A percentile compares a stretch with the other conserved stretches of the same genome.
These are phyloP conservation scores for Coecobrya sp. DNA, from an alignment of 2,888 invertebrate genomes.

Conservation along the genomic window DNA sequence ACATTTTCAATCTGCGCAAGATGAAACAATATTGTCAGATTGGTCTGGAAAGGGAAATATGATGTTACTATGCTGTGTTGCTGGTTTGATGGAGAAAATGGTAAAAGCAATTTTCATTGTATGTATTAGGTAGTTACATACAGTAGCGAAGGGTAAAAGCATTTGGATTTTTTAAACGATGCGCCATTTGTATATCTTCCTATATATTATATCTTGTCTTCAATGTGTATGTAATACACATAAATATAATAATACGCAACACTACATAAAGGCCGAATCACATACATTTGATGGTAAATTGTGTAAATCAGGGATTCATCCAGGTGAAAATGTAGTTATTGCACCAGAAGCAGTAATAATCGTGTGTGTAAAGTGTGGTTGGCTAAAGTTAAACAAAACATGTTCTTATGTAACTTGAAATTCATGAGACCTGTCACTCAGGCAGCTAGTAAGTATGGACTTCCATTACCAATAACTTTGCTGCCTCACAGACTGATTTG, in stretches of 20 bases:
- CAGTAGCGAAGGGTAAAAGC: neutral
- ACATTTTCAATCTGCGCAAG: constrained; percentile 42
- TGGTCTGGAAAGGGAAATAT: neutral
- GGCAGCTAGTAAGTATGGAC: neutral
- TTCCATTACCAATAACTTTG: constrained; percentile 44
- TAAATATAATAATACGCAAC: too few species aligned
- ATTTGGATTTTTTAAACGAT: constrained; percentile 24
- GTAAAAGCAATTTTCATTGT: constrained; percentile 34
- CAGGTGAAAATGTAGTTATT: constrained; percentile 64
- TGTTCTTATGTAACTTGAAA: constrained; percentile 27
- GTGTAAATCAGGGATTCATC: constrained; percentile 56
- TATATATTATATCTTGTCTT: neutral
- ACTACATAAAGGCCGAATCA: too few species aligned
- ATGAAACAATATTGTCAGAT: constrained; percentile 38
- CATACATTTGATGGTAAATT: constrained; percentile 59
- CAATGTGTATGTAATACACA: neutral
- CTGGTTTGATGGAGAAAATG: neutral
- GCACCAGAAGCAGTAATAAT: constrained; percentile 16
- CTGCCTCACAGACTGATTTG: constrained; percentile 20
- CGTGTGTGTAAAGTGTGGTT: neutral
- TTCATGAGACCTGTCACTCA: constrained; percentile 50
- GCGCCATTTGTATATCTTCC: constrained; percentile 7
- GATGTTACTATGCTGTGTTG: neutral
- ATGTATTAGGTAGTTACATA: constrained; percentile 16
- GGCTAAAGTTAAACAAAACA: constrained; percentile 26